phyloP scores from a whole-genome alignment of 2,797 vertebrate species.

The Pampus argenteus region DNA sequence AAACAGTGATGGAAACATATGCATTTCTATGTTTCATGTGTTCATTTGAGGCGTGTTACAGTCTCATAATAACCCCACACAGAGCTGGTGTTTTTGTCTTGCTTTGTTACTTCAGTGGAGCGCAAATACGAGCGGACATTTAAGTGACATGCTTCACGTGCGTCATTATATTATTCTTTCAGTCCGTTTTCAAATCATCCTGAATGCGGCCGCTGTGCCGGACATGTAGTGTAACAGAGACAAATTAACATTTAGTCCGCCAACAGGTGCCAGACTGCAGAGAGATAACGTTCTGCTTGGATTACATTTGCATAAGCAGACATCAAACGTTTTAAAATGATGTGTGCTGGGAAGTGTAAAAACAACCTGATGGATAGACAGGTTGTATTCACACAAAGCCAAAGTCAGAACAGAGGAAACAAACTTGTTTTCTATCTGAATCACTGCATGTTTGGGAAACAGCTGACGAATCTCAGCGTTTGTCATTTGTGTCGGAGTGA shows the following conservation, averaged over 20 bases:
- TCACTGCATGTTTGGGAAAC: neutral
- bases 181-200: too few species aligned
- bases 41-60: too few species aligned
- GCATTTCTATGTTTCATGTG: too few species aligned
- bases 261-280: constrained; percentile 60
- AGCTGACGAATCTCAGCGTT: neutral
- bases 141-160: neutral
- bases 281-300: constrained; percentile 64
- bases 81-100: too few species aligned
- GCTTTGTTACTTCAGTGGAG: too few species aligned
- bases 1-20: too few species aligned
- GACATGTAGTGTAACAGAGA: neutral
- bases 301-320: constrained; percentile 72
- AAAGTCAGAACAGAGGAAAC: constrained; percentile 26
- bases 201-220: constrained; percentile 2
- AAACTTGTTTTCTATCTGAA: constrained; percentile 25
- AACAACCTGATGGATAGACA: neutral
- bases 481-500: constrained; percentile 1
- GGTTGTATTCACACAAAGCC: constrained; percentile 4
- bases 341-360: neutral
- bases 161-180: neutral
- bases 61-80: too few species aligned
- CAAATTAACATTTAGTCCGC: constrained; percentile 30
- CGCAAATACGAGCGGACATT: neutral
- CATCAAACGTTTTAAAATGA: constrained; percentile 47